A percentile compares a stretch with the other conserved stretches of the same genome.
phyloP scores from a whole-genome alignment of 2,113 vertebrate species.

The Siphamia tubifer region DNA sequence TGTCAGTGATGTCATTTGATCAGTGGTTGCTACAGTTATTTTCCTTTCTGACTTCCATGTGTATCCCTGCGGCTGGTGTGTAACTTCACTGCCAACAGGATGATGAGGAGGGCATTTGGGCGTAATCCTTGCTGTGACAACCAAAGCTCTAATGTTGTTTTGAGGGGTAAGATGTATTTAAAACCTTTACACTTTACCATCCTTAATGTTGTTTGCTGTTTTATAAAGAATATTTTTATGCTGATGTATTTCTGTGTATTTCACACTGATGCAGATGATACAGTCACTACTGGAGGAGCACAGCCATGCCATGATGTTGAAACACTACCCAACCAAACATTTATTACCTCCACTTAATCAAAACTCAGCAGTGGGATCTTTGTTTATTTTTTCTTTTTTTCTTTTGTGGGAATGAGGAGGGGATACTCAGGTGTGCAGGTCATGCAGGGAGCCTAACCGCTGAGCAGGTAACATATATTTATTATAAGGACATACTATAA shows the following conservation, averaged over 20 bases:
- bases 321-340: constrained; percentile 91
- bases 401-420: constrained; percentile 85
- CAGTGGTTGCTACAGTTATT: constrained; percentile 25
- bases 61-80: constrained; percentile 67
- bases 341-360: constrained; percentile 87
- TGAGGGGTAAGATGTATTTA: constrained; percentile 86
- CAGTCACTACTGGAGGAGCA: constrained; percentile 93
- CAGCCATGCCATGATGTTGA: constrained; percentile 90
- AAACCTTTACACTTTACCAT: neutral
- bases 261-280: constrained; percentile 84
- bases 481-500: neutral
- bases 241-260: neutral
- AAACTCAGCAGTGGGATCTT: constrained; percentile 84
- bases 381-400: too few species aligned
- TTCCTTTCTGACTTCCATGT: constrained; percentile 78
- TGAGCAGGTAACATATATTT: constrained; percentile 82
- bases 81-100: constrained; percentile 82
- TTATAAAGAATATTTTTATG: neutral
- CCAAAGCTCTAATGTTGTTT: constrained; percentile 96
- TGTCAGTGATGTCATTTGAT: neutral
- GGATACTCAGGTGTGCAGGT: constrained; percentile 57
- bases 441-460: constrained; percentile 83
- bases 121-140: constrained; percentile 88
- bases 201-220: too few species aligned
- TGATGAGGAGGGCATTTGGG: constrained; percentile 99